These are phyloP conservation scores for Tyrophagus putrescentiae DNA, from an alignment of 1,140 invertebrate species.

Conservation along the genomic window DNA sequence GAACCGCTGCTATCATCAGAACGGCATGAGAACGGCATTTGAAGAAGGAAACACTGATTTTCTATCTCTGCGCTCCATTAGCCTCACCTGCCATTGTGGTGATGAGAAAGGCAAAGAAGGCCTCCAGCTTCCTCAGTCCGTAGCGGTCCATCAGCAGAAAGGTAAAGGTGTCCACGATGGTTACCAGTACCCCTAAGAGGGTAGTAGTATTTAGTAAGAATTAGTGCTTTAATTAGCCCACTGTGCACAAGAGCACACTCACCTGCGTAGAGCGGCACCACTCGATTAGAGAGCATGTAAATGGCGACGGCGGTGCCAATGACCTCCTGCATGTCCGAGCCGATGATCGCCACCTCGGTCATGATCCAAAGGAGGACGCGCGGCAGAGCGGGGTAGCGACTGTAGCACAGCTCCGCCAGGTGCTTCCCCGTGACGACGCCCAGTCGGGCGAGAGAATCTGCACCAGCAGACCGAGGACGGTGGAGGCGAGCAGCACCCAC, in stretches of 20 bases:
- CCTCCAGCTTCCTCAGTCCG: constrained; percentile 71
- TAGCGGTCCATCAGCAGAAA: constrained; percentile 81
- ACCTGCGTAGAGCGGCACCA: constrained; percentile 67
- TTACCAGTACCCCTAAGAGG: constrained; percentile 79
- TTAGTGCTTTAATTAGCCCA: too few relatives aligned
- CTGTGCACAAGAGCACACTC: too few relatives aligned
- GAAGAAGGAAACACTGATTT: not conserved
- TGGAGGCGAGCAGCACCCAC: constrained; percentile 77
- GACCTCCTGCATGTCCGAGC: constrained; percentile 83
- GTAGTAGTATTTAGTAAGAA: too few relatives aligned
- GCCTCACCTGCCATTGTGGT: constrained; percentile 50
- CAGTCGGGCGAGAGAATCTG: constrained; percentile 62
- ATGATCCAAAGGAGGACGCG: constrained; percentile 74
- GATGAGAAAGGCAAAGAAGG: constrained; percentile 71
- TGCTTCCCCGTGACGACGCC: constrained; percentile 69
- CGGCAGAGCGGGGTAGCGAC: constrained; percentile 60
- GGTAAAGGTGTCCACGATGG: constrained; percentile 75
- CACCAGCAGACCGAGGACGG: constrained; percentile 67
- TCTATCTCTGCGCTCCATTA: too few relatives aligned
- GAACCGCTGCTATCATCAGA: too few relatives aligned
- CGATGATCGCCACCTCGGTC: constrained; percentile 86
- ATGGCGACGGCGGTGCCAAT: constrained; percentile 81
- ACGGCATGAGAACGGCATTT: too few relatives aligned
- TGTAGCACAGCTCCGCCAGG: constrained; percentile 65
- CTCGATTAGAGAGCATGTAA: constrained; percentile 57